A percentile compares a stretch with the other conserved stretches of the same genome.
These are phyloP conservation scores for Galleria mellonella DNA, from an alignment of 1,140 invertebrate species.

Conservation along the genomic window DNA sequence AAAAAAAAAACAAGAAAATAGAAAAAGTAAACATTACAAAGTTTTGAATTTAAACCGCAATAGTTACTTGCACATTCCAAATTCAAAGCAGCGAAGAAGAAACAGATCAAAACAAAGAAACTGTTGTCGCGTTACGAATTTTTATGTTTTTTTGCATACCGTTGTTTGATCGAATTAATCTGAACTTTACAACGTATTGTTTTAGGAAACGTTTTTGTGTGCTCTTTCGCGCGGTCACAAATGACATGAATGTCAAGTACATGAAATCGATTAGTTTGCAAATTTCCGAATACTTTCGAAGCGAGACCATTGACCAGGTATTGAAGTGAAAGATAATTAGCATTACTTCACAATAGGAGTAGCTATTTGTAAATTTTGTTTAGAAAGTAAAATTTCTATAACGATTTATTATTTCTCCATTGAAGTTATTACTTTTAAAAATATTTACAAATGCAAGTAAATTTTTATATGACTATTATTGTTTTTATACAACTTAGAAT, in stretches of 20 bases:
- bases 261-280: conserved; percentile 55
- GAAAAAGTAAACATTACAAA: not conserved
- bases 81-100: conserved; percentile 29
- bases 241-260: conserved; percentile 62
- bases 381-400: too few relatives aligned
- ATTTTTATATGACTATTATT: too few relatives aligned
- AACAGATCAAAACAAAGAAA: conserved; percentile 11
- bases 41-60: not conserved
- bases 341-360: conserved; percentile 15
- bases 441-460: too few relatives aligned
- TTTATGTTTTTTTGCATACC: conserved; percentile 11
- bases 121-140: conserved; percentile 27
- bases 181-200: conserved; percentile 16
- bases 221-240: conserved; percentile 2
- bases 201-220: conserved; percentile 8
- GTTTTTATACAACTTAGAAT: too few relatives aligned
- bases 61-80: too few relatives aligned
- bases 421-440: not conserved
- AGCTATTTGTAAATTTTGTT: not conserved
- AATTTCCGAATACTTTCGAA: conserved; percentile 62
- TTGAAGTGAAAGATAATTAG: conserved; percentile 39
- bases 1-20: too few relatives aligned
- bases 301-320: conserved; percentile 24
- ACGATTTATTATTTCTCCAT: too few relatives aligned
- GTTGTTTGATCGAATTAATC: conserved; percentile 10